A percentile compares a stretch with the other conserved stretches of the same genome.
Conservation (phyloP, 2,113 vertebrate species). For the Catharus minimus region DNA sequence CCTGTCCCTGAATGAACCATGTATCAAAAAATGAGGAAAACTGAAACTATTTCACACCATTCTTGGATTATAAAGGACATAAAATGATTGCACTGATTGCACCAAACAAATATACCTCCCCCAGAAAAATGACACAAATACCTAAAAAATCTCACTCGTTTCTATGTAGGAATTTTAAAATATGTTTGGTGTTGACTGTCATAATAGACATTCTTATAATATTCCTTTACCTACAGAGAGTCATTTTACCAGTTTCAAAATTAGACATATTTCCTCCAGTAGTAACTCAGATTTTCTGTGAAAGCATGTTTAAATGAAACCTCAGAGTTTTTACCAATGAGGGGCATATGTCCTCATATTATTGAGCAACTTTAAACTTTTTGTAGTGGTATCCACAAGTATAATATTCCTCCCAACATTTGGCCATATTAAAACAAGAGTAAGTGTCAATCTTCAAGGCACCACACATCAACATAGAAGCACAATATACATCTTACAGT, state of each 20-base stretch:
- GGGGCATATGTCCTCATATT: fast-evolving
- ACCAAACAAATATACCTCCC: not conserved
- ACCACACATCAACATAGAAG: not conserved
- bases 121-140: not conserved
- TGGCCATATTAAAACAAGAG: not conserved
- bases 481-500: not conserved
- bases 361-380: not conserved
- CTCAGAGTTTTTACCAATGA: not conserved
- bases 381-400: not conserved
- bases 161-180: not conserved
- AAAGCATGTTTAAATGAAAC: not conserved
- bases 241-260: not conserved
- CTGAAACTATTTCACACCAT: not conserved
- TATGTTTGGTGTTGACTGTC: not conserved
- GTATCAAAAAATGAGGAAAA: not conserved
- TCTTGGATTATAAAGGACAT: not conserved
- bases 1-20: not conserved
- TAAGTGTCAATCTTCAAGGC: not conserved
- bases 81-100: not conserved
- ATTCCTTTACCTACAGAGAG: not conserved
- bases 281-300: not conserved
- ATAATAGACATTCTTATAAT: not conserved
- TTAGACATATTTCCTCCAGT: not conserved
- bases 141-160: not conserved
- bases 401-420: not conserved